Base-by-base conservation (phyloP, 2,888 invertebrate species). In the Agrochola lychnidis region DNA sequence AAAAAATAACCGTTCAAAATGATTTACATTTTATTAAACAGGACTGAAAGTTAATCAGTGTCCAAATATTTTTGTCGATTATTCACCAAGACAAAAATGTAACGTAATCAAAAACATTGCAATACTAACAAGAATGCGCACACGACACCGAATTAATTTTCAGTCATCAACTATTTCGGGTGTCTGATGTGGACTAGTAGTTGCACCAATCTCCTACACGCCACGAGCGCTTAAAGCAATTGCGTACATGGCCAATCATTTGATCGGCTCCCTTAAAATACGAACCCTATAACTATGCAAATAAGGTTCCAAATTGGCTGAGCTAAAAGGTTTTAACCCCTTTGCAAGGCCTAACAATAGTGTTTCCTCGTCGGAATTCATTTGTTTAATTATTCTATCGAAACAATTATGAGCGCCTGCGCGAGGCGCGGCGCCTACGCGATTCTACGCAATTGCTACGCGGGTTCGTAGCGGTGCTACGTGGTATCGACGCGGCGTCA, bases 401-500 rank as follows among this genome's bases (percentile, higher is more conserved):
- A 70, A 70, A 45, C 22, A 40, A 51, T 53, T 42, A 36, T 1
- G 19, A 51, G 19, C 71, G 36, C 36, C 10, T 16, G 53, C 22
- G 53, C 42, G 30, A 30, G 7, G 25, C 53, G 16, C 9, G n/a
- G 36, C 22, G 42, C 40, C 40, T 42, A 74, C 51, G 22, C 59
- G 19, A 19, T 45, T 45, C 56, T 56, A 72, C 19, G 14, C 25
- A 40, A 40, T 48, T 51, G 40, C 73, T 74, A 73, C 74, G 16
- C 61, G 30, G 9, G 2, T 22, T 61, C 61, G 30, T 51, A 73
- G 73, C 40, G 7, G 22, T 51, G 73, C 48, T 72, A 72, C 73
- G 72, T 22, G 30, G 16, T 42, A 40, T 25, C 25, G 16, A 30
- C 51, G 48, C 7, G 30, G n/a, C 30, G 1, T 70, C 66, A 16